A percentile compares a stretch with the other conserved stretches of the same genome.
These are phyloP conservation scores for Philereme vetulata DNA, from an alignment of 2,888 invertebrate species.

Conservation along the genomic window DNA sequence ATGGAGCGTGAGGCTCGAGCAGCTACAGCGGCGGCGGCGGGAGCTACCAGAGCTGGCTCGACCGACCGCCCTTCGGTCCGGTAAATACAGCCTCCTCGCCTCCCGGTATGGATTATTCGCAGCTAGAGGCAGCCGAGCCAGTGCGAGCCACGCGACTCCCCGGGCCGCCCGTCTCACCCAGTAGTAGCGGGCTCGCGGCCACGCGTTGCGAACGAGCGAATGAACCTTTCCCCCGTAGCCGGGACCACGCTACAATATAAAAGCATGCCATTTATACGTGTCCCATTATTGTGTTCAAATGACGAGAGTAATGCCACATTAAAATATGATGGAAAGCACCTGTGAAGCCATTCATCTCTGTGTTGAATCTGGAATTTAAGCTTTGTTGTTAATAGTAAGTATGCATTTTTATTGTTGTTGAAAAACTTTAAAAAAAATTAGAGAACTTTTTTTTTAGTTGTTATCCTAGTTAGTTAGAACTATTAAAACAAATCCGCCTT, in stretches of 20 bases:
- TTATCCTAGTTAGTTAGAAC: background rate
- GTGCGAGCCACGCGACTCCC: constrained; percentile 75
- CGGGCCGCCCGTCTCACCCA: constrained; percentile 56
- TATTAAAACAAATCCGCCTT: background rate
- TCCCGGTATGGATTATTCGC: constrained; percentile 81
- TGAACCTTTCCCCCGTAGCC: constrained; percentile 53
- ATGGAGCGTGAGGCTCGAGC: constrained; percentile 54
- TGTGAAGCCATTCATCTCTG: constrained; percentile 66
- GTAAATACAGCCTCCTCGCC: constrained; percentile 79
- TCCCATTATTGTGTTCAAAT: constrained; percentile 61
- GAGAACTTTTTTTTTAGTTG: background rate
- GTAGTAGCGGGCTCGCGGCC: constrained; percentile 52
- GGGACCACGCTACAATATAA: constrained; percentile 51
- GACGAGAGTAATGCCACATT: constrained; percentile 64
- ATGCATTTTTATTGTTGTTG: constrained; percentile 13
- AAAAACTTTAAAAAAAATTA: background rate
- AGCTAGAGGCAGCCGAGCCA: constrained; percentile 67
- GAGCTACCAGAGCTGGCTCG: constrained; percentile 66
- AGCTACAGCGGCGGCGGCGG: constrained; percentile 53
- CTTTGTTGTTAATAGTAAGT: constrained; percentile 51
- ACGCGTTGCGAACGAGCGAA: constrained; percentile 51
- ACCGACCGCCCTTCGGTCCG: constrained; percentile 77
- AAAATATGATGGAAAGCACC: constrained; percentile 65
- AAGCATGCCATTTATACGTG: constrained; percentile 66
- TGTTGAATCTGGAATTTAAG: constrained; percentile 58